Evolutionary conservation across 1,140 invertebrate species (phyloP), one percentile per base, ranked within the genome.

Genomic region (Solen grandis): DNA sequence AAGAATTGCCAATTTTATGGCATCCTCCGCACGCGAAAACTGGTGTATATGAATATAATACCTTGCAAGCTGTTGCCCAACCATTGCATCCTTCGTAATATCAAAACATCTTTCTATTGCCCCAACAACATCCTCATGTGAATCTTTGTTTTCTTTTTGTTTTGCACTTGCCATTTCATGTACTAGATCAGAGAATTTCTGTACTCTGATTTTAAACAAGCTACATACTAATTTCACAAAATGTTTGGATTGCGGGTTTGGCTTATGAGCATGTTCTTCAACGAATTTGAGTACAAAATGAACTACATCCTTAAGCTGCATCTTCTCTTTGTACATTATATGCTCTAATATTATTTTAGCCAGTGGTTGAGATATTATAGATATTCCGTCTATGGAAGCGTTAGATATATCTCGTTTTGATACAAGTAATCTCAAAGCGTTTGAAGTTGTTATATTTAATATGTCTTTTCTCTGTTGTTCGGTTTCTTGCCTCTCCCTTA

Each of bases 181-280:
- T 5, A 75, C 31, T n/a, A 75, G 31, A 52, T 63, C 59, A 19
- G 73, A 75, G 25, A 75, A 75, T 35, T 65, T 63, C 25, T 62
- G 33, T 65, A 52, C 65, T 33, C 73, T 63, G 63, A 60, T 75
- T 75, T 75, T 75, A 31, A 75, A 75, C 22, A 75, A 50, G 31
- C 73, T 75, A 35, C 73, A 62, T 19, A 75, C 73, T n/a, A 63
- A 63, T 65, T 75, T 75, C 0, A 75, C 57, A 35, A 75, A 75
- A 22, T 35, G 8, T 65, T 75, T 75, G 25, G 73, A 75, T 60
- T 63, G 63, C 65, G 73, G 60, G 54, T 75, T 75, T 52, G 57
- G 5, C 29, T 75, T 50, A 62, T 52, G 29, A 3, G 14, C 16
- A 29, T 75, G 57, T 19, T 25, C n/a, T 25, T 52, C 22, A 2